Conservation (phyloP, 2,797 vertebrate species). For the Acridotheres tristis region DNA sequence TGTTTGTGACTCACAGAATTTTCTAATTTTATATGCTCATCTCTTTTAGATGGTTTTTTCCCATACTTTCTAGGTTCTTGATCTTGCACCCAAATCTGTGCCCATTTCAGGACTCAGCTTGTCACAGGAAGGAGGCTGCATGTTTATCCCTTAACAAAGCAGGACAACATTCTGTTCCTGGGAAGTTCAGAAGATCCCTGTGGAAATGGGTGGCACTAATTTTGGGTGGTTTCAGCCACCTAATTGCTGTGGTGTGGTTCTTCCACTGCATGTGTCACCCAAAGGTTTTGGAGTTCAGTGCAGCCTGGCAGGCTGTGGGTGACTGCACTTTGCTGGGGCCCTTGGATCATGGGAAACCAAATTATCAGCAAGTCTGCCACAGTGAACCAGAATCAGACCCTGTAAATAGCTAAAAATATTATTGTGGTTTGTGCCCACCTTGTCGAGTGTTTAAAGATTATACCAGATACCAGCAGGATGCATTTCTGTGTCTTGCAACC, state of each 20-base stretch:
- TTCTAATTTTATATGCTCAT: neutral
- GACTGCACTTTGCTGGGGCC: neutral
- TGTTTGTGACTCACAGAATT: neutral
- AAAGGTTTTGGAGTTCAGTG: neutral
- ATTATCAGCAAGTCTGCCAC: neutral
- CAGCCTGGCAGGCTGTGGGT: neutral
- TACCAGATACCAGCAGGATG: neutral
- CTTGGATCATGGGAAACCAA: neutral
- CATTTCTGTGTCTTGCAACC: neutral
- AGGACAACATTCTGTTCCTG: neutral
- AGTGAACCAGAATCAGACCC: neutral
- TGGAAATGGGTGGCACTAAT: neutral
- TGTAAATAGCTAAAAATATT: neutral
- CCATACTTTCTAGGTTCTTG: neutral
- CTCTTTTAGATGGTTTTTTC: neutral
- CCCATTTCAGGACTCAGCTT: neutral
- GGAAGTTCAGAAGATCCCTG: neutral
- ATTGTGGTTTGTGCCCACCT: neutral
- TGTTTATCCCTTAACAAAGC: neutral
- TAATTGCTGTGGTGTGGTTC: neutral
- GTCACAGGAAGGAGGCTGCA: neutral
- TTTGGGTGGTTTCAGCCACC: neutral
- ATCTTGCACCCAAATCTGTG: neutral
- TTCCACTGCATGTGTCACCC: neutral
- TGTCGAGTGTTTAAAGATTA: neutral